Percentiles rank a stretch among this genome's conserved stretches.
Evolutionary conservation across 2,797 vertebrate species (phyloP).

Genomic region (Crocodylus rhombifer): DNA sequence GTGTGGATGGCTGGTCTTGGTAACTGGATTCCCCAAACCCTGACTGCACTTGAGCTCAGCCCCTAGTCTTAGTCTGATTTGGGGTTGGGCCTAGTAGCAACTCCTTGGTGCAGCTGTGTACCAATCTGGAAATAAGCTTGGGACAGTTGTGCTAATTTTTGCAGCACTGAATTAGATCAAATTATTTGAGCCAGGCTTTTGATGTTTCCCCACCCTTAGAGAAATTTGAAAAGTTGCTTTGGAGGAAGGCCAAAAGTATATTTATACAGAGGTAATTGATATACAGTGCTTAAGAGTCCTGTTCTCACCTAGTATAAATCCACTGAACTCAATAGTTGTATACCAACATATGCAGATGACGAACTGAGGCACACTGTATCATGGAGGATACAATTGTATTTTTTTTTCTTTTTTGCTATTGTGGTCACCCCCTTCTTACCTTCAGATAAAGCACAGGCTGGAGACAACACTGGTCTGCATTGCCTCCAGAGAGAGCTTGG

Average conservation of each 20-base stretch:
- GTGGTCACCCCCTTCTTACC: background rate
- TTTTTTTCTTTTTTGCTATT: rapidly evolving
- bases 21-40: background rate
- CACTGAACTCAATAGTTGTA: background rate
- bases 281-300: background rate
- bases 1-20: background rate
- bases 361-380: background rate
- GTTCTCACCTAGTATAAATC: background rate
- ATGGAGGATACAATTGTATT: background rate
- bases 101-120: background rate
- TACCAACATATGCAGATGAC: background rate
- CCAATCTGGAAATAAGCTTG: background rate
- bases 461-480: background rate
- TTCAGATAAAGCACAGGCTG: background rate
- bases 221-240: rapidly evolving
- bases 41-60: too few relatives aligned
- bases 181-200: background rate
- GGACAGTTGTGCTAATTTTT: background rate
- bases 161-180: background rate
- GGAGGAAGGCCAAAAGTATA: background rate
- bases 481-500: background rate
- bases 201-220: background rate
- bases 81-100: background rate
- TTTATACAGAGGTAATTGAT: background rate
- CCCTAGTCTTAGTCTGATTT: background rate